A percentile compares a stretch with the other conserved stretches of the same genome.
Evolutionary conservation across 2,797 vertebrate species (phyloP).

Genomic region (Hyperoplus immaculatus): DNA sequence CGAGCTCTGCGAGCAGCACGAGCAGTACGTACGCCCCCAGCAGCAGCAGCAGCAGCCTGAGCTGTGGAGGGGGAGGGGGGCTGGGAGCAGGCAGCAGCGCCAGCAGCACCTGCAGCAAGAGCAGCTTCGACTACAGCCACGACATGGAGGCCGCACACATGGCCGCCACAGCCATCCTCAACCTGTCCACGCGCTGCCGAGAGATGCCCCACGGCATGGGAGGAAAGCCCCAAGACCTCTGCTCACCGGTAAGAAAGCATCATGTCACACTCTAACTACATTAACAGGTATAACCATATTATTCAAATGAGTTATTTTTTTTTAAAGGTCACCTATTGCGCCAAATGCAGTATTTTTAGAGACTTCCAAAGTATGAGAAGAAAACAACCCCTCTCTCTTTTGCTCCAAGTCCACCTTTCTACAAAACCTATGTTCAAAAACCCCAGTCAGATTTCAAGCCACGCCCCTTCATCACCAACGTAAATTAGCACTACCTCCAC

Average conservation of each 20-base stretch:
- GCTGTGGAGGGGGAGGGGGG: conserved; percentile 90
- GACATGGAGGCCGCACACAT: conserved; percentile 99
- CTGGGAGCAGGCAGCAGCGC: conserved; percentile 93
- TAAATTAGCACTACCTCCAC: no score
- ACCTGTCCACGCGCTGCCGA: conserved; percentile 97
- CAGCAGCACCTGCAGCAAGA: conserved; percentile 99
- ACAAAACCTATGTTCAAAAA: no score
- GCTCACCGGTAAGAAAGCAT: conserved; percentile 89
- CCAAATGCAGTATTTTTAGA: no score
- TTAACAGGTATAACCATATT: no score
- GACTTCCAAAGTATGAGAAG: no score
- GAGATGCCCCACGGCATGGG: conserved; percentile 97
- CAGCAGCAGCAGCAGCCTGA: conserved; percentile 95
- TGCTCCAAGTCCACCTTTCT: no score
- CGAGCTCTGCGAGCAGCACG: conserved; percentile 97
- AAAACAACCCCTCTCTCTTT: no score
- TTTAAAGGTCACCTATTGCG: no score
- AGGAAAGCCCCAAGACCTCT: conserved; percentile 95
- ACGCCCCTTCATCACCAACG: no score
- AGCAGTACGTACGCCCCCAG: conserved; percentile 98
- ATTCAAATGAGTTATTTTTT: background rate
- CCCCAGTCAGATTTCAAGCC: no score
- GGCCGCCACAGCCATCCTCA: conserved; percentile 98
- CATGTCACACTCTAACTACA: background rate
- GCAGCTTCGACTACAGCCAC: conserved; percentile 99